phyloP scores from a whole-genome alignment of 2,797 vertebrate genomes.

The Tokudaia tokunoshimensis region DNA sequence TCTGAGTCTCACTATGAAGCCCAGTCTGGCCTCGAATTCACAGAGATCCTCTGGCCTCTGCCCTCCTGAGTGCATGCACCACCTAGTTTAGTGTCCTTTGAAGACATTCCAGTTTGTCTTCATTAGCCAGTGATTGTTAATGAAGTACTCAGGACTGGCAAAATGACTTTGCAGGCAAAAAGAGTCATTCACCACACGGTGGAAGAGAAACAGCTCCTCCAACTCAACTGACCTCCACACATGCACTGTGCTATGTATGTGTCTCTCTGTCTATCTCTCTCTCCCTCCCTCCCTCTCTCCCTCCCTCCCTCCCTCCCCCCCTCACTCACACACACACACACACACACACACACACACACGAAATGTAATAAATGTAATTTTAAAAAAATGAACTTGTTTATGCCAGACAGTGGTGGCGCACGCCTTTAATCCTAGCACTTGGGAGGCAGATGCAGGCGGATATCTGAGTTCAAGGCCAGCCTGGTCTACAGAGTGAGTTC shows the following conservation, averaged over 20 bases:
- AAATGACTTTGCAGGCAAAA: no score
- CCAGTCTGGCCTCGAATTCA: not conserved
- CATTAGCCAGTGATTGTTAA: not conserved
- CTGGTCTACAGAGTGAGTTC: no score
- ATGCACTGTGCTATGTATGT: not conserved
- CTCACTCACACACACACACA: no score
- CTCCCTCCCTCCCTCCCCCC: no score
- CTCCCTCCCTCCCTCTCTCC: no score
- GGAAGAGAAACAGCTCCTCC: not conserved
- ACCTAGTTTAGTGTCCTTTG: not conserved
- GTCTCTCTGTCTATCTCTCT: no score
- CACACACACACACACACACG: no score
- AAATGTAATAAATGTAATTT: not conserved
- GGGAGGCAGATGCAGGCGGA: no score
- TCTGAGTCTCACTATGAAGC: not conserved
- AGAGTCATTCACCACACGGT: no score
- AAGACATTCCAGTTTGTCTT: constrained; percentile 27
- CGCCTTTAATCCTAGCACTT: no score
- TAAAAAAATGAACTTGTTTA: not conserved
- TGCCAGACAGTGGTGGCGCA: no score
- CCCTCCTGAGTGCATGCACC: not conserved
- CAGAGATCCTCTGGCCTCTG: not conserved
- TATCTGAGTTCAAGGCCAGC: no score
- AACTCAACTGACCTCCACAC: not conserved
- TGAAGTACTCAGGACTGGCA: not conserved